These are phyloP conservation scores for Brachionus paranguensis DNA, from an alignment of 1,140 invertebrate species.

Conservation along the genomic window DNA sequence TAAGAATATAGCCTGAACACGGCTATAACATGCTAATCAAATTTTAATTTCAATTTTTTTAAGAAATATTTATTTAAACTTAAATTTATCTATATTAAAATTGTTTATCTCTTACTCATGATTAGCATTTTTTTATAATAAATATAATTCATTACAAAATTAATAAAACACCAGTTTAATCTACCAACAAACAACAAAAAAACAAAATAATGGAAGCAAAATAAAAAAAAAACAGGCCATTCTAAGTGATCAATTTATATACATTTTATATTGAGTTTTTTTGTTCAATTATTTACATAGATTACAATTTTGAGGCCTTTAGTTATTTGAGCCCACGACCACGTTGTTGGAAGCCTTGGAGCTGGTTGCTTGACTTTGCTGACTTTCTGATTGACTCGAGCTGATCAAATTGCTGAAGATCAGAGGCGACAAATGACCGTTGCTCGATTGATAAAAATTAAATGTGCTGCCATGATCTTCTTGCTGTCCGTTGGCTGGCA, in stretches of 20 bases:
- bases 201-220: constrained; percentile 5
- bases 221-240: neutral
- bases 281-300: neutral
- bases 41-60: too few relatives aligned
- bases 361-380: neutral
- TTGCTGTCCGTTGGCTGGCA: neutral
- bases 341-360: neutral
- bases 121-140: neutral
- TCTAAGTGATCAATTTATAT: neutral
- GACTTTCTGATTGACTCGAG: neutral
- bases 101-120: neutral
- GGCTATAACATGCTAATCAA: too few relatives aligned
- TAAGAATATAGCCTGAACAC: too few relatives aligned
- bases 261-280: neutral
- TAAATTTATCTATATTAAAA: neutral
- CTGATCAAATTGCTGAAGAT: neutral
- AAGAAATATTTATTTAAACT: neutral
- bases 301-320: neutral
- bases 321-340: neutral
- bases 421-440: neutral
- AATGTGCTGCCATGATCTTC: neutral
- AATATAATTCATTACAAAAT: neutral
- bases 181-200: neutral
- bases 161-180: constrained; percentile 9
- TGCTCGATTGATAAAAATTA: neutral